Evolutionary conservation across 2,113 vertebrate genomes (phyloP), one percentile per base, ranked within the genome.

Genomic region (Verasper variegatus): DNA sequence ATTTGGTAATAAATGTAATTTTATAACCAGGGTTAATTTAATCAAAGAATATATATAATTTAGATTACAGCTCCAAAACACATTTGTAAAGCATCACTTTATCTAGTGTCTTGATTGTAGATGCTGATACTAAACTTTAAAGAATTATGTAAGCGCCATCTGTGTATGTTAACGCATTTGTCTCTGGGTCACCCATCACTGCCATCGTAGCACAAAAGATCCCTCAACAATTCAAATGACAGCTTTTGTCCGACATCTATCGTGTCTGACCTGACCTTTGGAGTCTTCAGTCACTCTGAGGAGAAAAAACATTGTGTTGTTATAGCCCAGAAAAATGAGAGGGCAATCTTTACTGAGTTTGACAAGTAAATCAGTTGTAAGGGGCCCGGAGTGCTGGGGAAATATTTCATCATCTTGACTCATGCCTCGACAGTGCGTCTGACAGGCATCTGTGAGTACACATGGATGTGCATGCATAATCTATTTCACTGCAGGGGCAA

Each of bases 381-480:
- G 66, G 49, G 76, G 49, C 57, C 57, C 17, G 70, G 87, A 87
- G 81, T 83, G 81, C 60, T 55, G 59, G 45, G 31, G 71, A 82
- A 88, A 86, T 58, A 82, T 83, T 90, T 89, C 83, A 86, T 90
- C 82, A 88, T 49, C 60, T 62, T 74, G 83, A 86, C 74, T 90
- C 77, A 71, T 57, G 63, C 74, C 20, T 86, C 82, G 51, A 47
- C 71, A 82, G 42, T 21, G 27, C 20, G 11, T 89, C 88, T 89
- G 90, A 93, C 92, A 92, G 86, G 86, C 83, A 84, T 90, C 89
- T 89, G 90, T 82, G 89, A 78, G 83, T 87, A 88, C 82, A 92
- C 82, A 87, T 72, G 81, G 83, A 89, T 81, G 82, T 84, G 88
- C 89, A 90, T 85, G 76, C 80, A 90, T 91, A 89, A 90, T 92